phyloP scores from a whole-genome alignment of 1,140 invertebrate species.

The Cardiocondyla obscurior region DNA sequence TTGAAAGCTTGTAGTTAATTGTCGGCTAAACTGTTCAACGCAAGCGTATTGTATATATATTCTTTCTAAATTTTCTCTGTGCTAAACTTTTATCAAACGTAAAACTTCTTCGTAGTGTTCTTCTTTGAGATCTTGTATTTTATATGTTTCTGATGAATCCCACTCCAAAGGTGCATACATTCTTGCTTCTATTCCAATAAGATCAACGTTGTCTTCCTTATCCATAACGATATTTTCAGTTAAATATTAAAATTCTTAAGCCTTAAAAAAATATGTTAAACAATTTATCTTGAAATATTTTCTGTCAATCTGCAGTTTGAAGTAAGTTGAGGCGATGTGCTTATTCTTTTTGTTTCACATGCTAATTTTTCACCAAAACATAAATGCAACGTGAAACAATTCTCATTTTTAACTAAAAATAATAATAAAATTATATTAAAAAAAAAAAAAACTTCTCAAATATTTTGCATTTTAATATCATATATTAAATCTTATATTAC shows the following conservation, averaged over 20 bases:
- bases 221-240: constrained; percentile 22
- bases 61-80: background rate
- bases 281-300: background rate
- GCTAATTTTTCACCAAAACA: too few relatives aligned
- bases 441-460: background rate
- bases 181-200: constrained; percentile 64
- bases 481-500: too few relatives aligned
- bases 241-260: background rate
- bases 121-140: constrained; percentile 86
- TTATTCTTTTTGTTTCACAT: background rate
- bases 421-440: background rate
- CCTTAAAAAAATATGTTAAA: background rate
- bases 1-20: background rate
- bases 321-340: background rate
- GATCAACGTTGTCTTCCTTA: constrained; percentile 38
- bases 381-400: too few relatives aligned
- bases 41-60: background rate
- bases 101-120: constrained; percentile 85
- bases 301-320: background rate
- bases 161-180: constrained; percentile 86
- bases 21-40: background rate
- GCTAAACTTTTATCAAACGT: constrained; percentile 84
- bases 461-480: background rate
- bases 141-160: constrained; percentile 83
- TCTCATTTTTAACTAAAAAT: too few relatives aligned